A percentile compares a stretch with the other conserved stretches of the same genome.
phyloP scores from a whole-genome alignment of 1,140 invertebrate species.

The Bombus waltoni region DNA sequence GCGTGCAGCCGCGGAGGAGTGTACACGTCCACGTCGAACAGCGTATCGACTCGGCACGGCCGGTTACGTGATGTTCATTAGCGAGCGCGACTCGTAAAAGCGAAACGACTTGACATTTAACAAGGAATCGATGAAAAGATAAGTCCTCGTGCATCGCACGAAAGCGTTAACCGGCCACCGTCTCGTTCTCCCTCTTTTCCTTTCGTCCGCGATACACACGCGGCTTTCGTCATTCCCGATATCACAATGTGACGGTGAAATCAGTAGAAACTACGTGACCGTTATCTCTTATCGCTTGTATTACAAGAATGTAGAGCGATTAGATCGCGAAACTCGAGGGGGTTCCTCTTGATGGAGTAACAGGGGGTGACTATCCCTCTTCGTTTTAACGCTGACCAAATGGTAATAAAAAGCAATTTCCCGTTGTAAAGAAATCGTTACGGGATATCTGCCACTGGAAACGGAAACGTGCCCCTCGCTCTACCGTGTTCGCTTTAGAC shows the following conservation, averaged over 20 bases:
- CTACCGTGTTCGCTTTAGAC: neutral
- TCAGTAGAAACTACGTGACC: conserved; percentile 52
- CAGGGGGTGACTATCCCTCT: neutral
- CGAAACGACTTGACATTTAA: conserved; percentile 70
- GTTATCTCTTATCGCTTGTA: conserved; percentile 54
- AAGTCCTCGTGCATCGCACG: conserved; percentile 54
- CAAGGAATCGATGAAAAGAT: conserved; percentile 69
- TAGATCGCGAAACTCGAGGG: conserved; percentile 1
- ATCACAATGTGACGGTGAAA: conserved; percentile 42
- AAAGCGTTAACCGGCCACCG: conserved; percentile 52
- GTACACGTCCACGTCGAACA: conserved; percentile 39
- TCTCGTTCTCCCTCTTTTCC: conserved; percentile 16
- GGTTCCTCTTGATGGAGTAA: neutral
- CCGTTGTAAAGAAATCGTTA: conserved; percentile 16
- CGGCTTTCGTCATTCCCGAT: conserved; percentile 35
- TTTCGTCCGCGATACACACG: neutral
- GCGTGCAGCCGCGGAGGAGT: conserved; percentile 32
- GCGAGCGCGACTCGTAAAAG: conserved; percentile 58
- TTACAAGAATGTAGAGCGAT: conserved; percentile 44
- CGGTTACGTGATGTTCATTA: conserved; percentile 66
- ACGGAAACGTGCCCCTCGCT: neutral
- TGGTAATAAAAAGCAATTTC: conserved; percentile 39
- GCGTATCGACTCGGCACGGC: conserved; percentile 43
- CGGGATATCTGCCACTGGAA: neutral
- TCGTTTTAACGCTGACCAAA: neutral